Percentiles rank a stretch among this genome's conserved stretches.
phyloP scores from a whole-genome alignment of 2,888 invertebrate genomes.

The Microplitis manilae region DNA sequence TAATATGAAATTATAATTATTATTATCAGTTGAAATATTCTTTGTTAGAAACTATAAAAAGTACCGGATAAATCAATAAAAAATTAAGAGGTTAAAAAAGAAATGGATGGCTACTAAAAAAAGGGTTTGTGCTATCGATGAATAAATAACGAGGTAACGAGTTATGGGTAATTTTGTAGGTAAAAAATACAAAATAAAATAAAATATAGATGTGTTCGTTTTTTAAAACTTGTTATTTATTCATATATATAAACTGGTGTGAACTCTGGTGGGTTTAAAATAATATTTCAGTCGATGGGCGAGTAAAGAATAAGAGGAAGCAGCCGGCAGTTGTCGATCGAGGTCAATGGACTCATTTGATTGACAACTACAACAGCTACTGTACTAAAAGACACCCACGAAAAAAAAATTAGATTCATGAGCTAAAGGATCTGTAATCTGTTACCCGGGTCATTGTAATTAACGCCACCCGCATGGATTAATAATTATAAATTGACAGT shows the following conservation, averaged over 20 bases:
- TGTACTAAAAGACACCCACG: not conserved
- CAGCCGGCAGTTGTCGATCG: constrained; percentile 1
- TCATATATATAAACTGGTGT: not conserved
- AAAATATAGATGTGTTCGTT: not conserved
- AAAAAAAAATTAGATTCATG: not conserved
- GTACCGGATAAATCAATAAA: not conserved
- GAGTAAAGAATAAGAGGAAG: not conserved
- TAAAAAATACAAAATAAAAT: not conserved
- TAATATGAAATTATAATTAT: too few species aligned
- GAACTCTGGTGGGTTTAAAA: not conserved
- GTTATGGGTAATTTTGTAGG: not conserved
- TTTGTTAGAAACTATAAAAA: not conserved
- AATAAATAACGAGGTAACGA: not conserved
- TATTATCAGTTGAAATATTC: not conserved
- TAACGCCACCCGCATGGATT: not conserved
- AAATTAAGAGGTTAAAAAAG: not conserved
- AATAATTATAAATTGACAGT: not conserved
- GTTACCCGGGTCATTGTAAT: not conserved
- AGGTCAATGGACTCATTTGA: constrained; percentile 1
- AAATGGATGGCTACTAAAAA: not conserved
- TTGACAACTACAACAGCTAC: constrained; percentile 1
- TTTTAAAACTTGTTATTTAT: not conserved
- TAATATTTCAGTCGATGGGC: not conserved
- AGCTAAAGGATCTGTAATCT: not conserved
- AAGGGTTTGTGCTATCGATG: not conserved